phyloP scores from a whole-genome alignment of 2,888 invertebrate species.

The Dione vanillae region DNA sequence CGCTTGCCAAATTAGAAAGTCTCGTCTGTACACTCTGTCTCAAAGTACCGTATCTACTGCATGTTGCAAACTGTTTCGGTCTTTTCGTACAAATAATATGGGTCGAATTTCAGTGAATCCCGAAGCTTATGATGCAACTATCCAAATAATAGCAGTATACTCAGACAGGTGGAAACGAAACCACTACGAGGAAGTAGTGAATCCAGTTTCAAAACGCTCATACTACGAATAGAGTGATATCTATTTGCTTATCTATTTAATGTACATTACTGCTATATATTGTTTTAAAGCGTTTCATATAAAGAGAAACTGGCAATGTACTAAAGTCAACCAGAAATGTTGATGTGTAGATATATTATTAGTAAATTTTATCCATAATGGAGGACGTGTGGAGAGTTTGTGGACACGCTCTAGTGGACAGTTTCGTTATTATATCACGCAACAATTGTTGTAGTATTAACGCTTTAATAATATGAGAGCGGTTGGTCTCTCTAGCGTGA shows the following conservation, averaged over 20 bases:
- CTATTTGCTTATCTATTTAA: neutral
- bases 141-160: conserved; percentile 37
- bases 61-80: neutral
- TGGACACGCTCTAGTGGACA: too few species aligned
- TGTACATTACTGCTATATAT: neutral
- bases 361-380: conserved; percentile 2
- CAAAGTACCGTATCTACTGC: conserved; percentile 10
- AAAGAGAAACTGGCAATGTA: neutral
- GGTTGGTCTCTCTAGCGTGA: too few species aligned
- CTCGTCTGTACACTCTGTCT: conserved; percentile 6
- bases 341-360: neutral
- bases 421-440: too few species aligned
- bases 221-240: conserved; percentile 2
- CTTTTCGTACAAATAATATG: conserved; percentile 10
- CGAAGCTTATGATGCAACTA: conserved; percentile 26
- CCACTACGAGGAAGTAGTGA: conserved; percentile 36
- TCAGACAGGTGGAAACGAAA: conserved; percentile 46
- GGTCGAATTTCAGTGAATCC: conserved; percentile 8
- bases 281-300: neutral
- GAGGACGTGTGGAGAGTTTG: too few species aligned
- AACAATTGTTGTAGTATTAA: too few species aligned
- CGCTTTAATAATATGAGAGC: too few species aligned
- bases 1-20: conserved; percentile 44
- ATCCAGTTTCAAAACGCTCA: conserved; percentile 37
- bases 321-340: neutral